Evolutionary conservation across 2,888 invertebrate genomes (phyloP).

Genomic region (Sinotaia quadrata): DNA sequence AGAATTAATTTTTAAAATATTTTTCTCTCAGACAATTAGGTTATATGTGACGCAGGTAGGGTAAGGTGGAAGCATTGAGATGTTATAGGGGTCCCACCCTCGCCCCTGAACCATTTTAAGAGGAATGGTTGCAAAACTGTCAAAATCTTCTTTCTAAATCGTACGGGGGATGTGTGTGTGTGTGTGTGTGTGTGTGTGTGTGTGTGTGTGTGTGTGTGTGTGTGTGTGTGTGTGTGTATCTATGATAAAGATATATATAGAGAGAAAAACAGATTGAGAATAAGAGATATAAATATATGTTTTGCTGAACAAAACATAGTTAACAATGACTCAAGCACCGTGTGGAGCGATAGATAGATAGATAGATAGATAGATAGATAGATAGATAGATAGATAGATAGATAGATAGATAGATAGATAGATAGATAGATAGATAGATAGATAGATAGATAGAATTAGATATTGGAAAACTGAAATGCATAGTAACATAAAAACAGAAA

Average conservation of each 20-base stretch:
- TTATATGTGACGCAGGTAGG: no score
- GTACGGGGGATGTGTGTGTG: background rate
- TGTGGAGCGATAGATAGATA: background rate
- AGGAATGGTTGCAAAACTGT: no score
- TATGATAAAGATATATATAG: background rate
- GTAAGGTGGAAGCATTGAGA: no score
- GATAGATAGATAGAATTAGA: background rate
- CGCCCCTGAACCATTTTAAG: no score
- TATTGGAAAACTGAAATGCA: background rate
- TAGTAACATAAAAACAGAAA: conserved; percentile 1
- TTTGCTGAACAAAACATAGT: no score
- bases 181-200: conserved; percentile 9
- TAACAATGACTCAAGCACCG: background rate
- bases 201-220: conserved; percentile 4
- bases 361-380: background rate
- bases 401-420: background rate
- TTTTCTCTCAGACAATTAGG: no score
- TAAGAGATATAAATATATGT: no score
- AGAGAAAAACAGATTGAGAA: background rate
- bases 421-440: background rate
- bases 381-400: conserved; percentile 1
- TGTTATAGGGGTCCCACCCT: no score
- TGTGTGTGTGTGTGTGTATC: background rate
- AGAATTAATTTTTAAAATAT: no score
- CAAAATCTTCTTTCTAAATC: no score